Base-by-base conservation (phyloP, 2,888 invertebrate species). In the Steinernema carpocapsae region DNA sequence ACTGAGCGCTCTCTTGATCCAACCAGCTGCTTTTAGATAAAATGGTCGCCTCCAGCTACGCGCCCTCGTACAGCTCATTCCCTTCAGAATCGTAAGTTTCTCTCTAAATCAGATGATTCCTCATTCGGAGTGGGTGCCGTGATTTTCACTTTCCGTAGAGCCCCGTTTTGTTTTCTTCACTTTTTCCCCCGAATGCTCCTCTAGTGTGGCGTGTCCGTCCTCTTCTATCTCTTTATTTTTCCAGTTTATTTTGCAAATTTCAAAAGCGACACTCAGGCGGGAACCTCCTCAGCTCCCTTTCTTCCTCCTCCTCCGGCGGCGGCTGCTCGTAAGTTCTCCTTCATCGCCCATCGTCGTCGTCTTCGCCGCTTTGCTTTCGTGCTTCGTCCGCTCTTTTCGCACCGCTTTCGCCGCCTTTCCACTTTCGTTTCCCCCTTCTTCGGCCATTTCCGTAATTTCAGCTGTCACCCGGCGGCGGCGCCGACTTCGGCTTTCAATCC, bases 201-300 rank as follows among this genome's bases (percentile, higher is more conserved):
- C 37, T 32, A 7, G 32, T 64, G 32, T 64, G 56, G 22, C 56
- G 56, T 56, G 56, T 56, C 56, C 56, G 37, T 37, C 37, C 37
- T 37, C 37, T 37, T 56, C 56, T 56, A 56, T 56, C 56, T 32
- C 64, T 74, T 72, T 74, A 24, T 75, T 75, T 76, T 76, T 76
- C 42, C 72, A 80, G 80, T 56, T 76, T 80, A 51, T 73, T 80
- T 56, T 74, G 70, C 72, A 77, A 77, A 73, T 76, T 80, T 42
- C 76, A 79, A 77, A 80, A 81, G 71, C 79, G 80, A 43, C 79
- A 81, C 77, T 77, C 77, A 37, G 80, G 80, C 19, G 80, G 77
- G 42, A 77, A 81, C 71, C 42, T 79, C 14, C 51, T 81, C 32
- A 7, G 29, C 64, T 32, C 29, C 17, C 22, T 24, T 14, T 22